These are phyloP conservation scores for Hydrotaea cyrtoneurina DNA, from an alignment of 2,888 invertebrate species.

Conservation along the genomic window DNA sequence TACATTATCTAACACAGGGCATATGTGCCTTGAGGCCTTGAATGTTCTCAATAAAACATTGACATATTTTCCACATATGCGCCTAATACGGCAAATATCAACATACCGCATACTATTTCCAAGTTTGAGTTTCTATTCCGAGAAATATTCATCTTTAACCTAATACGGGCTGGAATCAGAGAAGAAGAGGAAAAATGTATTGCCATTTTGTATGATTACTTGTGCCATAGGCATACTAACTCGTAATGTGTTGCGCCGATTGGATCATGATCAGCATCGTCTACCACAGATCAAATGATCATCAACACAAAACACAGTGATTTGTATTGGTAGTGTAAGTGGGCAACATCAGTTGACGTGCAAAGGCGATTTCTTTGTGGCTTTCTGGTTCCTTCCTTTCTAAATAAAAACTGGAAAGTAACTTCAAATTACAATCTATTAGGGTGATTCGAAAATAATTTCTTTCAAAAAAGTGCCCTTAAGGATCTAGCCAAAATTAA, in stretches of 20 bases:
- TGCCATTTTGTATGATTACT: neutral
- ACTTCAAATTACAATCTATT: constrained; percentile 8
- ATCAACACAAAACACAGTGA: constrained; percentile 2
- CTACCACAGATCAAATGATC: constrained; percentile 4
- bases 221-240: neutral
- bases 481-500: too few species aligned
- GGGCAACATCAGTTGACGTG: neutral
- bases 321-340: constrained; percentile 7
- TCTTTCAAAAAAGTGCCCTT: too few species aligned
- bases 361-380: neutral
- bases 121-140: neutral
- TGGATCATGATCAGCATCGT: neutral
- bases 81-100: neutral
- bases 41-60: neutral
- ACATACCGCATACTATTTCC: neutral
- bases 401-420: constrained; percentile 11
- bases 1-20: too few species aligned
- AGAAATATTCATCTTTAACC: constrained; percentile 3
- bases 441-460: too few species aligned
- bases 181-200: neutral
- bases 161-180: neutral
- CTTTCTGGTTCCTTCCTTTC: constrained; percentile 10
- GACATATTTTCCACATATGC: neutral
- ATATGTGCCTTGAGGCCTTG: neutral
- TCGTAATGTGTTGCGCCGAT: too few species aligned